These are phyloP conservation scores for Rhinogobius similis DNA, from an alignment of 2,113 vertebrate genomes.

Conservation along the genomic window DNA sequence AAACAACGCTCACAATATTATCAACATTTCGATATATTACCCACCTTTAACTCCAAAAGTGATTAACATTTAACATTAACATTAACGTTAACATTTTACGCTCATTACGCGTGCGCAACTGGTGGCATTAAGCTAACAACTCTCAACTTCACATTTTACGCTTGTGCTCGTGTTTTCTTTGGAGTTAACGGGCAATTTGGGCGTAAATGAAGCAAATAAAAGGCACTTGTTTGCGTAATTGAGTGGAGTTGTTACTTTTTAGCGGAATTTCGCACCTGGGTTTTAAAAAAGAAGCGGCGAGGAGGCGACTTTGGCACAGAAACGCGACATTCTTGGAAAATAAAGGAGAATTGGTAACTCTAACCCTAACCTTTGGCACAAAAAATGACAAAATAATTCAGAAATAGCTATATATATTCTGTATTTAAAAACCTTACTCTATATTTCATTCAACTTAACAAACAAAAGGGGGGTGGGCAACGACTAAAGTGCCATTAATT, in stretches of 20 bases:
- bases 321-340: conserved; percentile 17
- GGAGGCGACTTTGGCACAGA: background rate
- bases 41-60: too few relatives aligned
- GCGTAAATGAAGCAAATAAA: background rate
- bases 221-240: background rate
- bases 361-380: too few relatives aligned
- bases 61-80: too few relatives aligned
- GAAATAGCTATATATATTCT: background rate
- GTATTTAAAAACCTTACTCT: background rate
- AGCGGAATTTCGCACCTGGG: conserved; percentile 35
- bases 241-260: background rate
- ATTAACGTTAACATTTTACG: too few relatives aligned
- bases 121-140: too few relatives aligned
- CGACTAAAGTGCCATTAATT: background rate
- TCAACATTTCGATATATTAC: too few relatives aligned
- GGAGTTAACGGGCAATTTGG: background rate
- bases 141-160: too few relatives aligned
- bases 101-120: background rate
- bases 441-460: background rate
- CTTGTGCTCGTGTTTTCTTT: background rate
- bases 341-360: background rate
- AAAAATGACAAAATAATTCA: background rate
- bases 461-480: background rate
- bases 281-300: background rate
- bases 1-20: too few relatives aligned